Percentiles rank a stretch among this genome's conserved stretches.
phyloP scores from a whole-genome alignment of 2,797 vertebrate genomes.

The Chaenodraco wilsoni region DNA sequence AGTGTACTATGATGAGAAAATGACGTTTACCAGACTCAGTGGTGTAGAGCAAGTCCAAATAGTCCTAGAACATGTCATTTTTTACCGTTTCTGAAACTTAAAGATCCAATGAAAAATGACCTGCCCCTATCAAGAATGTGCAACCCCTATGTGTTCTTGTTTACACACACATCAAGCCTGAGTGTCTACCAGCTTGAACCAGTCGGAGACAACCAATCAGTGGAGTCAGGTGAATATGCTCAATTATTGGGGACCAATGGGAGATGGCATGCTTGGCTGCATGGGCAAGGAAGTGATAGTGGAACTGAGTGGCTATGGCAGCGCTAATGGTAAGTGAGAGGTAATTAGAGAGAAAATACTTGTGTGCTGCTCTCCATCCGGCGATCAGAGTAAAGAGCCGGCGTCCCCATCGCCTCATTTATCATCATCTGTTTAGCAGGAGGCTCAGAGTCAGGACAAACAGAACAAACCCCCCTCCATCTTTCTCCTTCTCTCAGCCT shows the following conservation, averaged over 20 bases:
- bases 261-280: conserved; percentile 35
- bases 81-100: neutral
- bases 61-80: neutral
- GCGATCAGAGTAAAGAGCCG: conserved; percentile 67
- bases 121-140: neutral
- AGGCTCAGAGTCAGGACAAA: conserved; percentile 79
- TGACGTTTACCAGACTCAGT: neutral
- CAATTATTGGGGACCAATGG: conserved; percentile 53
- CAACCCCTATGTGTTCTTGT: conserved; percentile 1
- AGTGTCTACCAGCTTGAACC: conserved; percentile 11
- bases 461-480: conserved; percentile 70
- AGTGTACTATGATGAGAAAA: conserved; percentile 14
- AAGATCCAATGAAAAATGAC: neutral
- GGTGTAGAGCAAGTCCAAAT: neutral
- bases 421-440: conserved; percentile 86
- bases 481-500: conserved; percentile 53
- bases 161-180: conserved; percentile 16
- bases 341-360: conserved; percentile 85
- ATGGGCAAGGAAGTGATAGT: conserved; percentile 70
- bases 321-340: conserved; percentile 83
- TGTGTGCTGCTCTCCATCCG: conserved; percentile 72
- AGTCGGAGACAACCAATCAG: conserved; percentile 45
- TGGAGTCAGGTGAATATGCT: conserved; percentile 25
- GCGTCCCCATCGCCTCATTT: conserved; percentile 78
- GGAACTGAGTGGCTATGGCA: conserved; percentile 77